Evolutionary conservation across 2,888 invertebrate species (phyloP).

Genomic region (Cephus pulcher): DNA sequence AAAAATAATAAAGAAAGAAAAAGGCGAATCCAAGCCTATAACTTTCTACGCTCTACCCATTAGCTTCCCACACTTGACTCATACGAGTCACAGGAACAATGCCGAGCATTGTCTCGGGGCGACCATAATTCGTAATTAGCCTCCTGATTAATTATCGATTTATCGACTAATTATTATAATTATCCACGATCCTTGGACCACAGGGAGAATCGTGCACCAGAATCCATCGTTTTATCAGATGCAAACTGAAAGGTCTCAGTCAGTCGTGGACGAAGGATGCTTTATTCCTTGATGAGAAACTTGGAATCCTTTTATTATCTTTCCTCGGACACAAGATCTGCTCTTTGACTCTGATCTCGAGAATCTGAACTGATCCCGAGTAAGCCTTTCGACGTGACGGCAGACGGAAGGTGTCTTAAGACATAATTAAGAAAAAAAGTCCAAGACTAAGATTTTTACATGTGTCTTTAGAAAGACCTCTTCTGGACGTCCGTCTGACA

Average conservation of each 20-base stretch:
- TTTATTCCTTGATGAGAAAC: not conserved
- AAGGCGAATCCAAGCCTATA: slow-evolving; percentile 39
- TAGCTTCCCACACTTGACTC: slow-evolving; percentile 59
- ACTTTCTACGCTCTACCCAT: slow-evolving; percentile 53
- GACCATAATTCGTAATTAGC: slow-evolving; percentile 61
- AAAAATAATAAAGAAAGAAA: slow-evolving; percentile 8
- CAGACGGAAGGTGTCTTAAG: not conserved
- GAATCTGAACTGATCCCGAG: not conserved
- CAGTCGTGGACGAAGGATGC: not conserved
- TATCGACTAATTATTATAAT: slow-evolving; percentile 62
- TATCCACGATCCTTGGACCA: slow-evolving; percentile 26
- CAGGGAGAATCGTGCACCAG: not conserved
- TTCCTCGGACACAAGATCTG: not conserved
- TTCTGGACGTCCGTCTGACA: not conserved
- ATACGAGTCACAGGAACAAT: slow-evolving; percentile 46
- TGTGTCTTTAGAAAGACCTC: not conserved
- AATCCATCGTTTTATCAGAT: not conserved
- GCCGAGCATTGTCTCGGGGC: slow-evolving; percentile 52
- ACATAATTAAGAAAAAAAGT: not conserved
- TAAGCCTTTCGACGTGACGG: not conserved
- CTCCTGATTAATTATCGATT: slow-evolving; percentile 63
- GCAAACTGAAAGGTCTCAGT: not conserved
- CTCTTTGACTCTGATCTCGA: not conserved
- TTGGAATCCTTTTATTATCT: not conserved
- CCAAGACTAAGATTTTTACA: not conserved